Base-by-base conservation (phyloP, 2,113 vertebrate species). In the Azemiops feae region DNA sequence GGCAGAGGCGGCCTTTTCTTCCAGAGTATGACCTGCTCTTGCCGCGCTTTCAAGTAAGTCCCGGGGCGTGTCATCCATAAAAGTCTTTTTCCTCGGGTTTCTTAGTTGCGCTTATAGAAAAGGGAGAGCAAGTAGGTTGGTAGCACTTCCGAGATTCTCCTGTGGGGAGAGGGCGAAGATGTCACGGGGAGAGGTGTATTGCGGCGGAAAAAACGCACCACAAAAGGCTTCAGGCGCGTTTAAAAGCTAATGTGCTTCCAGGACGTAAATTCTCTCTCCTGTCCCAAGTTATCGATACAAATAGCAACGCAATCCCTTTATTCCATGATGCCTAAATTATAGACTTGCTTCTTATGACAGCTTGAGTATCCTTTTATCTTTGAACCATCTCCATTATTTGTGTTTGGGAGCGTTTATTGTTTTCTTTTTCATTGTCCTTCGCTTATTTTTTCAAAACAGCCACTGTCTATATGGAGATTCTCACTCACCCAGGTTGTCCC, bases 1-100 rank as follows among this genome's bases (percentile, higher is more conserved):
- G 53, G 81, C 43, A 9, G 52, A 9, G 25, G 45, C 16, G 23
- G 20, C 34, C 53, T 4, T 30, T 57, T 39, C 53, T 30, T 87
- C 60, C 60, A 69, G 54, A 54, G 20, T 52, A 60, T 43, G 74
- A 57, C 11, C 45, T 45, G 0, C 55, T 86, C 69, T 20, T 23
- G 57, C 89, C 85, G 87, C 14, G 94, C 90, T 88, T 43, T 89
- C 92, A n/a, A 20, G 96, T 97, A 93, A 97, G 96, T 91, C 64
- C 50, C 23, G 45, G 34, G 27, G 27, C 16, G 39, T 27, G 9
- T 22, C 58, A 11, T n/a, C 43, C 45, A 11, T 86, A 53, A 53
- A 50, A 87, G 45, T 50, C 85, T 22, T 81, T 81, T 22, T 3
- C 34, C 74, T 81, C n/a, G 2, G 69, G 69, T 20, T 39, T 39